Conservation (phyloP, 2,888 invertebrate species). For the Meiosimyza platycephala region DNA sequence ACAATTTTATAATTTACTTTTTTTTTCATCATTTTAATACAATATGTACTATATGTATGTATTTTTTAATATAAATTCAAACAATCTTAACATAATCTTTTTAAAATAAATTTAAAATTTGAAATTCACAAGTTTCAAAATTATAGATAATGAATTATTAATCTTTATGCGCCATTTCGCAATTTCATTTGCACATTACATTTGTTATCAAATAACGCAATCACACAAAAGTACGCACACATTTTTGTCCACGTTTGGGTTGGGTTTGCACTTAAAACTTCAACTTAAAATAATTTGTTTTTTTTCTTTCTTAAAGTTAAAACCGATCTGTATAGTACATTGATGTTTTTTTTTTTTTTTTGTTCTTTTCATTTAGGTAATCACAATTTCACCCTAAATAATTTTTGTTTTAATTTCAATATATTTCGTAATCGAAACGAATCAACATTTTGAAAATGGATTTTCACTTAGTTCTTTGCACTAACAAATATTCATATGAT, state of each 20-base stretch:
- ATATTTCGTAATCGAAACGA: not conserved
- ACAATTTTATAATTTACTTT: not conserved
- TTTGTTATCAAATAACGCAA: not conserved
- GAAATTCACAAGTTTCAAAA: not conserved
- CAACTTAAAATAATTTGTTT: not conserved
- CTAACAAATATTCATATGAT: not conserved
- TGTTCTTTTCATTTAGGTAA: not conserved
- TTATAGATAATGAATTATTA: too few species aligned
- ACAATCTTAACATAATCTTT: not conserved
- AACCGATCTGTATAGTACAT: not conserved
- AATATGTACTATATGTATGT: not conserved
- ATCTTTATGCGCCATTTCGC: too few species aligned
- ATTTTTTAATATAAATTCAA: not conserved
- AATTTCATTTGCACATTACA: not conserved
- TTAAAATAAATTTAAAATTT: not conserved
- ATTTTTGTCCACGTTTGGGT: too few species aligned
- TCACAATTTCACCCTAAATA: not conserved
- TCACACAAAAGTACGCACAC: too few species aligned
- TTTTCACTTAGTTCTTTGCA: not conserved
- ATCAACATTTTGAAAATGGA: not conserved
- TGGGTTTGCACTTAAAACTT: not conserved
- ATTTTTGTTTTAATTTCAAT: not conserved
- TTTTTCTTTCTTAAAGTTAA: not conserved
- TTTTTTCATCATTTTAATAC: slow-evolving; percentile 2
- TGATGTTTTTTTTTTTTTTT: not conserved